These are phyloP conservation scores for Cryptotermes secundus DNA, from an alignment of 1,140 invertebrate species.

Conservation along the genomic window DNA sequence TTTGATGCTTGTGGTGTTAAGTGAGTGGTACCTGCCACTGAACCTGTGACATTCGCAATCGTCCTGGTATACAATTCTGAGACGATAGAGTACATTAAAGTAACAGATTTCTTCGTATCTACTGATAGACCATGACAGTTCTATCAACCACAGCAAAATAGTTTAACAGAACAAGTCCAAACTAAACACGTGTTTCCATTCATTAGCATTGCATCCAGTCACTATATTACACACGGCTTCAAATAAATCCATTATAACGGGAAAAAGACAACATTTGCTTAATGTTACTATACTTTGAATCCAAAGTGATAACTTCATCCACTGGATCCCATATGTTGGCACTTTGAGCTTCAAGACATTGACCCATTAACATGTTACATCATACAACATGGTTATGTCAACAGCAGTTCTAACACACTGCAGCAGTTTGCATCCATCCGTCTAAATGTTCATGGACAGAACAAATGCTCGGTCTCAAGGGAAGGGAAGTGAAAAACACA, in stretches of 20 bases:
- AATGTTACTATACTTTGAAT: background rate
- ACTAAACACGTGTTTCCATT: background rate
- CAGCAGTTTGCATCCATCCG: background rate
- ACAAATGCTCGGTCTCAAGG: background rate
- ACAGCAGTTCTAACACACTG: background rate
- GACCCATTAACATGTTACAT: background rate
- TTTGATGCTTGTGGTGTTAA: background rate
- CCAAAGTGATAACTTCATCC: background rate
- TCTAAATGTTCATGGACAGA: background rate
- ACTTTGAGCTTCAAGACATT: background rate
- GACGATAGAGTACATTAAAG: background rate
- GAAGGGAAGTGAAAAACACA: too few relatives aligned
- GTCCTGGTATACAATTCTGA: too few relatives aligned
- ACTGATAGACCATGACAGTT: background rate
- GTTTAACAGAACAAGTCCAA: background rate
- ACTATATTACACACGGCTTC: background rate
- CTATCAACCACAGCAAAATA: background rate
- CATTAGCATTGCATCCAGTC: background rate
- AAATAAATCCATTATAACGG: background rate
- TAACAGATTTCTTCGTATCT: background rate
- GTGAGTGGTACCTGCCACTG: background rate
- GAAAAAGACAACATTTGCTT: too few relatives aligned
- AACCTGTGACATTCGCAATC: background rate
- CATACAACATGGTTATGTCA: background rate
- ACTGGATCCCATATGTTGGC: background rate